phyloP scores from a whole-genome alignment of 2,888 invertebrate species.

The Chalcosyrphus nemorum region DNA sequence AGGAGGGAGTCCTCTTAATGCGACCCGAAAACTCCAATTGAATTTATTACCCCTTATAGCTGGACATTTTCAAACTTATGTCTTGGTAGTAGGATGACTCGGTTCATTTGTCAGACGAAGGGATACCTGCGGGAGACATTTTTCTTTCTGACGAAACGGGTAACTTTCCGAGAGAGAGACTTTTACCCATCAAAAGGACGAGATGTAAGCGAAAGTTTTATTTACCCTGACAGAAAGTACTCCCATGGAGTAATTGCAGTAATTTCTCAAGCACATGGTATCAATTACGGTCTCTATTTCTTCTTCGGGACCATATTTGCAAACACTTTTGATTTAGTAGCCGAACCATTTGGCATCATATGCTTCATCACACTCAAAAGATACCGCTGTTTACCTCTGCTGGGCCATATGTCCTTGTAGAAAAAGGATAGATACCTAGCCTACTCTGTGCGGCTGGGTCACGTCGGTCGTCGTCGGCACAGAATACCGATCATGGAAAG shows the following conservation, averaged over 20 bases:
- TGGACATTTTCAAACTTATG: background rate
- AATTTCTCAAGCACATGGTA: conserved; percentile 52
- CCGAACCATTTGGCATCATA: background rate
- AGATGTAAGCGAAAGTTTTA: background rate
- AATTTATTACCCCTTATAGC: conserved; percentile 39
- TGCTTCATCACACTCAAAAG: conserved; percentile 20
- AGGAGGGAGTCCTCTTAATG: conserved; percentile 22
- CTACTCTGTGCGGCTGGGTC: background rate
- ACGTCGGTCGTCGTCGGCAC: conserved; percentile 5
- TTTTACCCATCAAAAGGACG: background rate
- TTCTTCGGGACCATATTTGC: conserved; percentile 44
- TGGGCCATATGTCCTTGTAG: conserved; percentile 40
- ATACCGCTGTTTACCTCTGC: background rate
- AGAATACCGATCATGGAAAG: no score
- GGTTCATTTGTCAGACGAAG: background rate
- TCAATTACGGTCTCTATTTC: conserved; percentile 37
- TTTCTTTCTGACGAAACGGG: conserved; percentile 2
- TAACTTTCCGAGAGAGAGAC: background rate
- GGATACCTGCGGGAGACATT: conserved; percentile 40
- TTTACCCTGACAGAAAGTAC: background rate
- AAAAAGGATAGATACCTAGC: no score
- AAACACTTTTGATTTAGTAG: conserved; percentile 42
- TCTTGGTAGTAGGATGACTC: background rate
- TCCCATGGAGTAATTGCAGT: conserved; percentile 40
- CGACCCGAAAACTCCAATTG: conserved; percentile 26